phyloP scores from a whole-genome alignment of 2,797 vertebrate genomes.

The Octomys mimax region DNA sequence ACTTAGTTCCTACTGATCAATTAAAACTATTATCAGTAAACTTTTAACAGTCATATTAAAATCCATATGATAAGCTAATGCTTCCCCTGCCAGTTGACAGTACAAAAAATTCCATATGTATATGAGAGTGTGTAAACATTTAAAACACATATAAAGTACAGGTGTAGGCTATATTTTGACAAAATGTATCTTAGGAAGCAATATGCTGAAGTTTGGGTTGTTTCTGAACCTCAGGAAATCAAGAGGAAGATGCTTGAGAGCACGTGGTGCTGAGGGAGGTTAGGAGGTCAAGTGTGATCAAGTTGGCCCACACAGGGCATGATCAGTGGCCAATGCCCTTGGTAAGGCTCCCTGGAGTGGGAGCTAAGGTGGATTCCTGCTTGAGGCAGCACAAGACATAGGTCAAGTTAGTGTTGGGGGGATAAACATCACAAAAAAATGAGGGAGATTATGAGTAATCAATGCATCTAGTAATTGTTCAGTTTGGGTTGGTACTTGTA shows the following conservation, averaged over 20 bases:
- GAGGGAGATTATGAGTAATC: not conserved
- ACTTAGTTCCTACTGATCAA: not conserved
- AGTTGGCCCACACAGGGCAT: not conserved
- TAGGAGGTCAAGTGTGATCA: not conserved
- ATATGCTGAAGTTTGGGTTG: not conserved
- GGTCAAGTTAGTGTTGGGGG: not conserved
- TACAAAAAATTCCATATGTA: not conserved
- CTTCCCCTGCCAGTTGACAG: not conserved
- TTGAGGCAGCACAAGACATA: not conserved
- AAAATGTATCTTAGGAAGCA: not conserved
- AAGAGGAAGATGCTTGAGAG: not conserved
- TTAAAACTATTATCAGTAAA: not conserved
- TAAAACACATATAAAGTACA: not conserved
- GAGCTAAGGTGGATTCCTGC: not conserved
- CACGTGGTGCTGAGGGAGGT: not conserved
- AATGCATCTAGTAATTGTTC: not conserved
- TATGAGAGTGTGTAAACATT: not conserved
- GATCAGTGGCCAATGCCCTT: not conserved
- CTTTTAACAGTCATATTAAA: constrained; percentile 37
- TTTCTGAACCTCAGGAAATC: constrained; percentile 1
- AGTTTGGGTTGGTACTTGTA: not conserved
- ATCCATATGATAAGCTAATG: not conserved
- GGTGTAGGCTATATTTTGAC: not conserved
- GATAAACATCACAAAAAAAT: not conserved
- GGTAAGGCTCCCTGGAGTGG: not conserved